These are phyloP conservation scores for Acipenser transmontanus DNA, from an alignment of 2,797 vertebrate genomes.

Conservation along the genomic window DNA sequence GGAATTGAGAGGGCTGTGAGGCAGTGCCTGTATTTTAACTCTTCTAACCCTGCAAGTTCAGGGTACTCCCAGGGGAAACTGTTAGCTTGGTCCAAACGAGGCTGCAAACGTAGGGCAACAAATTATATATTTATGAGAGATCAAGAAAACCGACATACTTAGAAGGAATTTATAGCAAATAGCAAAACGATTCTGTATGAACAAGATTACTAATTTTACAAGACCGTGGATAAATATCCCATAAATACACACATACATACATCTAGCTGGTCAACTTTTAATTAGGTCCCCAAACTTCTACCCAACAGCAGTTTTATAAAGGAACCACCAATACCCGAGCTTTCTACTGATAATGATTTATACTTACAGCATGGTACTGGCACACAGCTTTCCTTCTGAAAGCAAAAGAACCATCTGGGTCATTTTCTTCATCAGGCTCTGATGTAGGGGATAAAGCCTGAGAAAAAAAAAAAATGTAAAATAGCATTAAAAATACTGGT, in stretches of 20 bases:
- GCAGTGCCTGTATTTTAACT: constrained; percentile 70
- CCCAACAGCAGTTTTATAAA: too few relatives aligned
- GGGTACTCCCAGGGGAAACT: constrained; percentile 44
- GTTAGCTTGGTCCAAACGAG: constrained; percentile 64
- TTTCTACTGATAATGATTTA: neutral
- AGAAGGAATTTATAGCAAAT: too few relatives aligned
- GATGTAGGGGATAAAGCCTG: constrained; percentile 61
- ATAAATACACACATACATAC: too few relatives aligned
- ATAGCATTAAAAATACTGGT: too few relatives aligned
- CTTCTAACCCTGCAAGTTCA: constrained; percentile 62
- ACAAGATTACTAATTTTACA: too few relatives aligned
- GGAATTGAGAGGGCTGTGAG: constrained; percentile 79
- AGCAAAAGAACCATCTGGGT: constrained; percentile 78
- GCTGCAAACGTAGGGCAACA: constrained; percentile 45
- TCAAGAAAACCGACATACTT: neutral
- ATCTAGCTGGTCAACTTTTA: too few relatives aligned
- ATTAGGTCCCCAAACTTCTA: too few relatives aligned
- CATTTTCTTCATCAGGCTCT: constrained; percentile 81
- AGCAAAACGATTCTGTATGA: too few relatives aligned
- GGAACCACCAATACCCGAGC: too few relatives aligned
- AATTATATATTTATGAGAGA: constrained; percentile 3
- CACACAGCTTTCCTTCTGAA: constrained; percentile 85
- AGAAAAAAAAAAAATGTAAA: neutral
- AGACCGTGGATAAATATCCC: too few relatives aligned
- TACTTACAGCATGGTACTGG: constrained; percentile 83